Evolutionary conservation across 2,888 invertebrate genomes (phyloP).

Genomic region (Formica aserva): DNA sequence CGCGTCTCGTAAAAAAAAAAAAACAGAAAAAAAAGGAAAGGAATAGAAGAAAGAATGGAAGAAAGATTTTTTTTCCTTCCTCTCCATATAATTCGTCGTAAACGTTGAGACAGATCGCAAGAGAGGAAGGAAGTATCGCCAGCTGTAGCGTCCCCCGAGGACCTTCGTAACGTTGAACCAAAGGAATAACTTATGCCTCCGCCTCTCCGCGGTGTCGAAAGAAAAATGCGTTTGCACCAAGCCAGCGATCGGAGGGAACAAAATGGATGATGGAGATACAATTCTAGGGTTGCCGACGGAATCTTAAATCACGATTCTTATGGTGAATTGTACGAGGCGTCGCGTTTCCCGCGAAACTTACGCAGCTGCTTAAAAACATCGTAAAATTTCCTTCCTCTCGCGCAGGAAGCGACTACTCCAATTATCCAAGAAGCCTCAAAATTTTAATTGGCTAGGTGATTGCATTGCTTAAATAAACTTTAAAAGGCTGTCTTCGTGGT

Average conservation of each 20-base stretch:
- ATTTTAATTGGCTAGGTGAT: neutral
- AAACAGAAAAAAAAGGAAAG: neutral
- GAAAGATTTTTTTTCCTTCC: constrained; percentile 30
- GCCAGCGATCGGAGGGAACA: constrained; percentile 68
- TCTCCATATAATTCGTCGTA: constrained; percentile 52
- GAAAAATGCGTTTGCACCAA: constrained; percentile 72
- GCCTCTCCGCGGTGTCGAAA: constrained; percentile 59
- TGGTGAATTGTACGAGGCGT: constrained; percentile 62
- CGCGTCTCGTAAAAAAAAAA: constrained; percentile 20
- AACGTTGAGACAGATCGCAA: constrained; percentile 50
- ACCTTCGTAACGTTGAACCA: constrained; percentile 67
- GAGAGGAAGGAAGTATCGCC: constrained; percentile 59
- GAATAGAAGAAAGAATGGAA: constrained; percentile 23
- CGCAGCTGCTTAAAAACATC: constrained; percentile 44
- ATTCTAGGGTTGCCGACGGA: constrained; percentile 67
- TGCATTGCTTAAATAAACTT: neutral
- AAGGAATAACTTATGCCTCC: constrained; percentile 73
- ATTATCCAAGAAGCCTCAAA: constrained; percentile 22
- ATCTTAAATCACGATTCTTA: constrained; percentile 73
- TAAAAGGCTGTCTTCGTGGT: neutral
- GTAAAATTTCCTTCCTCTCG: constrained; percentile 32
- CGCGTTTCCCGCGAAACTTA: constrained; percentile 29
- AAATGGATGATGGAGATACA: constrained; percentile 74
- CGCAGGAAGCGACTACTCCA: neutral
- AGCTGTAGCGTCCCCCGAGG: constrained; percentile 62